Conservation (phyloP, 2,888 invertebrate genomes). For the Tipula confusa region DNA sequence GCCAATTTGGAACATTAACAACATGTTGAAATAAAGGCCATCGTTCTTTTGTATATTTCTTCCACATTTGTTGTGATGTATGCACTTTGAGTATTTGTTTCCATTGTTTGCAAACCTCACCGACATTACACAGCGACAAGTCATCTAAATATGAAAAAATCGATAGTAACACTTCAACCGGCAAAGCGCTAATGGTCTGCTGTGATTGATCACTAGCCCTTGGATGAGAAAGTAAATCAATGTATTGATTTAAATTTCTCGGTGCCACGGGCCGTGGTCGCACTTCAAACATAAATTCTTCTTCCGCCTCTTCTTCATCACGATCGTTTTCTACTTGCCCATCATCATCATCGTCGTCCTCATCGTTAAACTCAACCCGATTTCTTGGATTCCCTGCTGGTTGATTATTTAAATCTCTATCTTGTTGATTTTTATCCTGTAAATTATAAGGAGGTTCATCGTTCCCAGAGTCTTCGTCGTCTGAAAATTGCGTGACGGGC, state of each 20-base stretch:
- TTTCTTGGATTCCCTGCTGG: not conserved
- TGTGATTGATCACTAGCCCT: conserved; percentile 37
- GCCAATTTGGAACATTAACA: conserved; percentile 70
- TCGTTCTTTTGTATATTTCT: conserved; percentile 65
- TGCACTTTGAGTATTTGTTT: conserved; percentile 72
- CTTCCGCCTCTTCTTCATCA: conserved; percentile 38
- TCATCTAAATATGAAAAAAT: conserved; percentile 90
- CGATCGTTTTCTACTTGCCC: conserved; percentile 42
- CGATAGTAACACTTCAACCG: conserved; percentile 67
- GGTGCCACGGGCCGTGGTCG: conserved; percentile 41
- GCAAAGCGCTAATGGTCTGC: conserved; percentile 42
- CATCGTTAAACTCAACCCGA: not conserved
- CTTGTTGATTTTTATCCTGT: conserved; percentile 41
- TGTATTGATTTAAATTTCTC: conserved; percentile 43
- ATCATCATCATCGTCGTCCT: conserved; percentile 33
- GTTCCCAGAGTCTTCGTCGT: conserved; percentile 90
- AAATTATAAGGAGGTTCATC: conserved; percentile 68
- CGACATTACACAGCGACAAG: conserved; percentile 83
- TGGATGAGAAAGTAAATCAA: conserved; percentile 45
- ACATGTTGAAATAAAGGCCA: conserved; percentile 86
- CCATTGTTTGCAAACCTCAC: conserved; percentile 84
- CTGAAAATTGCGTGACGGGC: conserved; percentile 56
- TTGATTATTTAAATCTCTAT: conserved; percentile 39
- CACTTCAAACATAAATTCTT: conserved; percentile 28
- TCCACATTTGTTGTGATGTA: conserved; percentile 75